Evolutionary conservation across 2,888 invertebrate species (phyloP), one percentile per base, ranked within the genome.

Genomic region (Philaethria dido): DNA sequence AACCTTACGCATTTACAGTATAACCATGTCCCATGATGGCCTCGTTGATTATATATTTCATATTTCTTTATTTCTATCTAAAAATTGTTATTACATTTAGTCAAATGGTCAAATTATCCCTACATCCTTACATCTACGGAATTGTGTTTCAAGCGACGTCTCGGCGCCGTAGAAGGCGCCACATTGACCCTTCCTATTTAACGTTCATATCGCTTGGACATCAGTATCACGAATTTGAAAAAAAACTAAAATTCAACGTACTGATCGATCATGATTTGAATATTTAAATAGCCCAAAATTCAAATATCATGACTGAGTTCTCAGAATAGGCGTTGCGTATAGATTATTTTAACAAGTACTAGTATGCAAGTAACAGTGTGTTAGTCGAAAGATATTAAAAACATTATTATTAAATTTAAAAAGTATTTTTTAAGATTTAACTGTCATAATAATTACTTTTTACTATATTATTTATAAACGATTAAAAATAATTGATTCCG

Each of bases 141-240:
- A 82, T 86, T 83, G 81, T 77, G 78, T 78, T 77, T 77, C 76
- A 74, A 75, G 79, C 80, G 85, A 74, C 83, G 75, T 62, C 71
- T 68, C 73, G 85, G 84, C 85, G 85, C 87, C 87, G 66, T 29
- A 42, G 54, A 48, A 74, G 83, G 79, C 85, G 86, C 81, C 86
- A 64, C 44, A 74, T 69, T 75, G 80, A 80, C 83, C 84, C 83
- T 80, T 77, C 77, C 73, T 70, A 68, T 61, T 70, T 74, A 73
- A 69, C 73, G 69, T 59, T 68, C 60, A 63, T 54, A 65, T 73
- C 69, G 66, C 63, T 71, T 69, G 69, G 70, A 70, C 64, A 50
- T 69, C 69, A 61, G 72, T 73, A 70, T 69, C 42, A 69, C 59
- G 62, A 69, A 70, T 67, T 73, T 70, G 39, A 18, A 62, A 59